Evolutionary conservation across 2,113 vertebrate species (phyloP), one percentile per base, ranked within the genome.

Genomic region (Mobula hypostoma): DNA sequence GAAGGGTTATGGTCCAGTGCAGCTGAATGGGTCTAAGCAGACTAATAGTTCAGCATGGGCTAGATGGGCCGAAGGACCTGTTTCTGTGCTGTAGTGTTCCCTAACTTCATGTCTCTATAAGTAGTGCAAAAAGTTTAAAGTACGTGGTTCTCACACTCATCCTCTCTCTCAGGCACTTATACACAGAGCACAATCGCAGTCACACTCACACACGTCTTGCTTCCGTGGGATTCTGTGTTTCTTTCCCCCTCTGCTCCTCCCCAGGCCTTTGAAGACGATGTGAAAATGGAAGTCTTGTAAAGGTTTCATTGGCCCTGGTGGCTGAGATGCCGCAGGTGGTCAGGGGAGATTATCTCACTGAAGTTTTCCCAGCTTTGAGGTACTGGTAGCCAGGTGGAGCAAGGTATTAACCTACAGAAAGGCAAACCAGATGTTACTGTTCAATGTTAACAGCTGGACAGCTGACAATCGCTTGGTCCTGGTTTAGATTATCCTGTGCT

Each of bases 351-450:
- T 90, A 90, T 90, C n/a, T 66, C 7, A 14, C 61, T 90, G 61
- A 66, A 90, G 32, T 27, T 32, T 90, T 90, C 85, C 40, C 85
- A 32, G 61, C 85, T n/a, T 61, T 29, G 19, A 90, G n/a, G 24
- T 19, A 19, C 61, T 90, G 85, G 61, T 24, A 66, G 14, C 63
- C 66, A 90, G 85, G 63, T 63, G 58, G 66, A 90, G 85, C 29
- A 66, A 90, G 32, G 85, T 68, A 66, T 32, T n/a, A 66, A 63
- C 85, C 15, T 66, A 90, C 27, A 83, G 27, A 29, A 56, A 24
- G 66, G 61, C 63, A 63, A 90, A 90, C 85, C 85, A 90, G 85
- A 90, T 90, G 85, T 90, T 63, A 90, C 85, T 27, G n/a, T 90
- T 90, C 85, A 61, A 90, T n/a, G 29, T 90, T 90, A n/a, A 12